A percentile compares a stretch with the other conserved stretches of the same genome.
phyloP scores from a whole-genome alignment of 2,113 vertebrate genomes.

The Forbesichthys papilliferus region DNA sequence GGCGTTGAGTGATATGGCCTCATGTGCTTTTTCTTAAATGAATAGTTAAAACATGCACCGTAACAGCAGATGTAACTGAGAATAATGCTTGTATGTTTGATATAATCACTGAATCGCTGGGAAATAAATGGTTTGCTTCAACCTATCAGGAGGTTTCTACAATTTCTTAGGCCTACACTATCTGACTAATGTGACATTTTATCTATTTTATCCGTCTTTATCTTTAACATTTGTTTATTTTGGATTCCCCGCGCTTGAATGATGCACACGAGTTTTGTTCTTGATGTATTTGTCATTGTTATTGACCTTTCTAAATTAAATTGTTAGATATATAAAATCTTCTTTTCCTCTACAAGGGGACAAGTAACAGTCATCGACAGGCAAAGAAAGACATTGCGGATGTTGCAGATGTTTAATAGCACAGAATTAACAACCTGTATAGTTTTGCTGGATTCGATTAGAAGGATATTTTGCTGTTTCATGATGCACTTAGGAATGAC shows the following conservation, averaged over 20 bases:
- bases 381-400: slow-evolving; percentile 80
- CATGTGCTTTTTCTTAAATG: slow-evolving; percentile 4
- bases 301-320: slow-evolving; percentile 96
- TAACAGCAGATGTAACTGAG: slow-evolving; percentile 29
- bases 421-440: slow-evolving; percentile 92
- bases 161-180: background rate
- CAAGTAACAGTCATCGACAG: slow-evolving; percentile 75
- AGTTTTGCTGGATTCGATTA: slow-evolving; percentile 94
- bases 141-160: background rate
- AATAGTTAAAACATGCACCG: background rate
- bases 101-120: background rate
- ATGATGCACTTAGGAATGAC: slow-evolving; percentile 98
- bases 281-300: slow-evolving; percentile 79
- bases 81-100: slow-evolving; percentile 14
- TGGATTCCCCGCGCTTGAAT: slow-evolving; percentile 32
- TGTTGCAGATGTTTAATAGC: slow-evolving; percentile 90
- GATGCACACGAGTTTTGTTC: slow-evolving; percentile 37
- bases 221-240: slow-evolving; percentile 19
- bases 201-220: background rate
- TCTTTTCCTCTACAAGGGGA: slow-evolving; percentile 83
- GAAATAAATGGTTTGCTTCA: background rate
- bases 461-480: slow-evolving; percentile 89
- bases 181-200: background rate
- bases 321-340: slow-evolving; percentile 91
- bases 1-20: slow-evolving; percentile 10